phyloP scores from a whole-genome alignment of 37 sponge, comb jelly and placozoan species.

The Oopsacas minuta region DNA sequence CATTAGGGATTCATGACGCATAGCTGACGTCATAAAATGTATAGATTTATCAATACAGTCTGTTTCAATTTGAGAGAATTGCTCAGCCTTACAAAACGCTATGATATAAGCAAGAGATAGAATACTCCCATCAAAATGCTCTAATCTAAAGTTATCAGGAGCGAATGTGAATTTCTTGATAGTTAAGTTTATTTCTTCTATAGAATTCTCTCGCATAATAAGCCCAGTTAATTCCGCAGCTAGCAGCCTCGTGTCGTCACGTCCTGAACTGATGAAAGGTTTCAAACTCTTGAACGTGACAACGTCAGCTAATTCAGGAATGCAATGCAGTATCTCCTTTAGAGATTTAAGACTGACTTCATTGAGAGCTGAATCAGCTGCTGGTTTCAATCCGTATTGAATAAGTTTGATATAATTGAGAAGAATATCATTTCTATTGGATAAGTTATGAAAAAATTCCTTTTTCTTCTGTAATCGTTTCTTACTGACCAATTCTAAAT shows the following conservation, averaged over 20 bases:
- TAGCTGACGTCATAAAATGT: neutral
- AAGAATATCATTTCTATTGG: neutral
- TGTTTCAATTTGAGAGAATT: neutral
- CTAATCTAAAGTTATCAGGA: neutral
- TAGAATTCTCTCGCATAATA: neutral
- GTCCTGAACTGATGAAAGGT: neutral
- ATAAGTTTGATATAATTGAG: neutral
- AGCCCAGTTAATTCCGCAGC: slow-evolving; percentile 2
- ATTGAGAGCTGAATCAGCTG: neutral
- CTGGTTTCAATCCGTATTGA: neutral
- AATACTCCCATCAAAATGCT: neutral
- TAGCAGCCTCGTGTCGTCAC: neutral
- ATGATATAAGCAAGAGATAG: neutral
- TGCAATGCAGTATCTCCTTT: neutral
- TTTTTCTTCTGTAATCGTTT: neutral
- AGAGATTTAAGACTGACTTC: neutral
- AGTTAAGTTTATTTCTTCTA: neutral
- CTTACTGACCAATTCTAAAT: neutral
- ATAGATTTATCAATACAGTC: neutral
- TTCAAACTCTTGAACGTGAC: neutral
- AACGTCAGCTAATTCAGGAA: neutral
- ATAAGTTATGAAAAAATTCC: neutral
- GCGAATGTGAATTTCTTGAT: neutral
- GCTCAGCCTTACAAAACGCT: neutral
- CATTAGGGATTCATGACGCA: neutral